Conservation (phyloP, 1,140 invertebrate species). For the Bombus picipes region DNA sequence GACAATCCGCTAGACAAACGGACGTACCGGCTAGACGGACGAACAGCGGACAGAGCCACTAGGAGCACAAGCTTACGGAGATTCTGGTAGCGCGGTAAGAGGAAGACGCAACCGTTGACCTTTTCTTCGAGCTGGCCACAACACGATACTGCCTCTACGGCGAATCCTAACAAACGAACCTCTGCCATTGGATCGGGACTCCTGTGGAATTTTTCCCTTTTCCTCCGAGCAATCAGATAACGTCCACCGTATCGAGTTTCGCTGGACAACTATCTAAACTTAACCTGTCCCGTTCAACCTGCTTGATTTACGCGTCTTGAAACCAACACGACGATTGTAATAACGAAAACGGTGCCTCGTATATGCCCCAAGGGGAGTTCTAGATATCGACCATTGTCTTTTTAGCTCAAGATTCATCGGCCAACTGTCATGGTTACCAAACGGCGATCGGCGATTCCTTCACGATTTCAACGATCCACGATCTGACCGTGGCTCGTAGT, state of each 20-base stretch:
- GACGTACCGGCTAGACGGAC: slow-evolving; percentile 50
- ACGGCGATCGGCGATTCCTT: too few species aligned
- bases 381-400: not conserved
- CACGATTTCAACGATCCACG: slow-evolving; percentile 28
- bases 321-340: not conserved
- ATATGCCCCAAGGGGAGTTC: not conserved
- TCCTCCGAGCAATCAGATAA: slow-evolving; percentile 57
- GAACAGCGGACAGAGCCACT: slow-evolving; percentile 10
- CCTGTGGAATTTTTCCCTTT: not conserved
- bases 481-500: slow-evolving; percentile 22
- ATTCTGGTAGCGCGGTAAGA: slow-evolving; percentile 10
- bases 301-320: slow-evolving; percentile 5
- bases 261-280: slow-evolving; percentile 8
- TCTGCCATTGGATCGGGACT: slow-evolving; percentile 6
- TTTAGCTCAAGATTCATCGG: slow-evolving; percentile 24
- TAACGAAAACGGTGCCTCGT: not conserved
- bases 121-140: slow-evolving; percentile 51
- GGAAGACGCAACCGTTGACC: slow-evolving; percentile 62
- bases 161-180: not conserved
- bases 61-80: not conserved
- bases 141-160: slow-evolving; percentile 22
- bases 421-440: too few species aligned
- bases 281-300: too few species aligned
- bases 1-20: slow-evolving; percentile 63
- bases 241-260: slow-evolving; percentile 49